These are phyloP conservation scores for Tachystola acroxantha DNA, from an alignment of 2,888 invertebrate genomes.

Conservation along the genomic window DNA sequence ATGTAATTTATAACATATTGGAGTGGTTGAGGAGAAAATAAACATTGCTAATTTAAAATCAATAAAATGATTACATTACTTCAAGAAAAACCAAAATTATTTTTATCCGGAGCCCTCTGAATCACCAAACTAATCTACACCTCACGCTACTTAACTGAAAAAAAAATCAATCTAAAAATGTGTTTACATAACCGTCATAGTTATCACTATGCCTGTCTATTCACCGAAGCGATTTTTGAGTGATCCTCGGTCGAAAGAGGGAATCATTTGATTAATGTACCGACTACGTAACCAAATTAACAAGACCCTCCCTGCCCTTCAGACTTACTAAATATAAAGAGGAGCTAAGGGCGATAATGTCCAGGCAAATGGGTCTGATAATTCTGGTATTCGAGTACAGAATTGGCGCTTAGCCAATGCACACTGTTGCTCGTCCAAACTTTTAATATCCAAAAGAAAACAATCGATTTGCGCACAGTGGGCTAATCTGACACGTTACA, in stretches of 20 bases:
- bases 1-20: too few relatives aligned
- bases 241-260: slow-evolving; percentile 34
- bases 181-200: slow-evolving; percentile 54
- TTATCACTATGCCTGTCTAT: slow-evolving; percentile 48
- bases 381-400: neutral
- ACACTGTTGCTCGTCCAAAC: slow-evolving; percentile 3
- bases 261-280: slow-evolving; percentile 37
- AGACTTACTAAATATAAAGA: too few relatives aligned
- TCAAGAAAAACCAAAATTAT: too few relatives aligned
- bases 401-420: slow-evolving; percentile 3
- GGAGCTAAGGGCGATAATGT: neutral
- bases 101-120: too few relatives aligned
- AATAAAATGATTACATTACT: too few relatives aligned
- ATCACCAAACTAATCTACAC: slow-evolving; percentile 9
- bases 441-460: slow-evolving; percentile 7
- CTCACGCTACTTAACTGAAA: slow-evolving; percentile 9
- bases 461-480: slow-evolving; percentile 8
- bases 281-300: neutral
- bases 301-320: neutral
- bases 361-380: too few relatives aligned
- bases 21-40: too few relatives aligned
- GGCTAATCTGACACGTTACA: slow-evolving; percentile 1
- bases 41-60: too few relatives aligned
- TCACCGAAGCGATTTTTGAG: slow-evolving; percentile 46
- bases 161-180: slow-evolving; percentile 25